These are phyloP conservation scores for Sipha flava DNA, from an alignment of 1,140 invertebrate species.

Conservation along the genomic window DNA sequence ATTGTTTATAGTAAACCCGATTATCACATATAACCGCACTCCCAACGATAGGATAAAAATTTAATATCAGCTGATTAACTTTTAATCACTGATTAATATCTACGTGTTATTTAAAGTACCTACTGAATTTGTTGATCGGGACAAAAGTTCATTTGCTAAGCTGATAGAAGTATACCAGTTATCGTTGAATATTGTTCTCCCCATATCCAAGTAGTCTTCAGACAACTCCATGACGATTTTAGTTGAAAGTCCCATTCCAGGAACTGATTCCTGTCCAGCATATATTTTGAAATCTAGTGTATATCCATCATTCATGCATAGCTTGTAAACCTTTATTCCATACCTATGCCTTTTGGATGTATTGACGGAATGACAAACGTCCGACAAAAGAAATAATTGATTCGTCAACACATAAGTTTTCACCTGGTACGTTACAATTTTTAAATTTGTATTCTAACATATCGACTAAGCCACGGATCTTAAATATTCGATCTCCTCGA, in stretches of 20 bases:
- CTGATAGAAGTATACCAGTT: constrained; percentile 44
- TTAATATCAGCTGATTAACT: too few species aligned
- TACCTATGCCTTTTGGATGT: constrained; percentile 40
- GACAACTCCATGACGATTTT: constrained; percentile 37
- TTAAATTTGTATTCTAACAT: constrained; percentile 31
- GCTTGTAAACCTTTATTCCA: constrained; percentile 43
- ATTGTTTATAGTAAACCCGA: too few species aligned
- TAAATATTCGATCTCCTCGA: constrained; percentile 35
- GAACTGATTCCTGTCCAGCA: constrained; percentile 37
- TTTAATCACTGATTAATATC: too few species aligned
- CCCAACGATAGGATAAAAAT: too few species aligned
- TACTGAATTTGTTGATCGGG: constrained; percentile 45
- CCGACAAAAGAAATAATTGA: constrained; percentile 41
- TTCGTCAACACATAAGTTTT: constrained; percentile 41
- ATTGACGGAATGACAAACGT: constrained; percentile 40
- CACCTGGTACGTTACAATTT: constrained; percentile 32
- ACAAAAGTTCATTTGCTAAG: constrained; percentile 43
- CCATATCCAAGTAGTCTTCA: constrained; percentile 38
- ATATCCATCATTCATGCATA: constrained; percentile 39
- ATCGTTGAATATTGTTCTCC: constrained; percentile 39
- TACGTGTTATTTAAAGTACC: constrained; percentile 46
- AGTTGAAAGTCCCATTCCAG: constrained; percentile 33
- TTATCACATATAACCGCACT: too few species aligned
- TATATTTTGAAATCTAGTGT: constrained; percentile 41
- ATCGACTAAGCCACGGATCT: constrained; percentile 36